phyloP scores from a whole-genome alignment of 30 jellyfish, hydroid and myxozoan genomes.

The Mastigias papua region DNA sequence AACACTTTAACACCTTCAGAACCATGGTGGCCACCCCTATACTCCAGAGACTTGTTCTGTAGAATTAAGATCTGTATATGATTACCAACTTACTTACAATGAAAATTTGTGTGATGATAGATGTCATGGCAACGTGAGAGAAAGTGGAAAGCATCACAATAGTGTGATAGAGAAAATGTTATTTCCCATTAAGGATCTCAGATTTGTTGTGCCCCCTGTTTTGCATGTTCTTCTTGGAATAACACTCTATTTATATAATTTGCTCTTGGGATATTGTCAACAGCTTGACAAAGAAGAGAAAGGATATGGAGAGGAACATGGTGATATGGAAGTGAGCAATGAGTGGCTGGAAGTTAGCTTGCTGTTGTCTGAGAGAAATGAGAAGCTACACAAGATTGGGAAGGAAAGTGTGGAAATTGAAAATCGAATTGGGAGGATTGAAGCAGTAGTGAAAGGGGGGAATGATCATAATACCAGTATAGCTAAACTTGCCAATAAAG shows the following conservation, averaged over 20 bases:
- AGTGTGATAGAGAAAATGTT: conserved; percentile 53
- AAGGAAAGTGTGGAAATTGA: conserved; percentile 8
- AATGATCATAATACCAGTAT: conserved; percentile 1
- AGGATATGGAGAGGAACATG: not conserved
- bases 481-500: conserved; percentile 6
- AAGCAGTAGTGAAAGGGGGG: conserved; percentile 25
- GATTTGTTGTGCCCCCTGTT: conserved; percentile 49
- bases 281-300: conserved; percentile 19
- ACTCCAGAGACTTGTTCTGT: conserved; percentile 18
- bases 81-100: conserved; percentile 20
- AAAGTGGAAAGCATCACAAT: conserved; percentile 31
- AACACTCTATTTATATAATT: conserved; percentile 14
- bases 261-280: not conserved
- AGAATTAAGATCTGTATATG: conserved; percentile 39
- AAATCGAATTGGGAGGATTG: conserved; percentile 20
- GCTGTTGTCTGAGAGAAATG: conserved; percentile 18
- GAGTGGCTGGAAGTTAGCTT: conserved; percentile 41
- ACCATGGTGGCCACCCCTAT: not conserved
- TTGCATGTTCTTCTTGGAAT: conserved; percentile 46
- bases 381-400: conserved; percentile 22
- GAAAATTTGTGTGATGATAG: conserved; percentile 63
- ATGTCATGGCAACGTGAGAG: conserved; percentile 25
- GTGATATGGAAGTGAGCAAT: conserved; percentile 5
- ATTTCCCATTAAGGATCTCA: conserved; percentile 42
- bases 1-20: not conserved